Conservation (phyloP, 2,797 vertebrate genomes). For the Halcyon chelicuti region DNA sequence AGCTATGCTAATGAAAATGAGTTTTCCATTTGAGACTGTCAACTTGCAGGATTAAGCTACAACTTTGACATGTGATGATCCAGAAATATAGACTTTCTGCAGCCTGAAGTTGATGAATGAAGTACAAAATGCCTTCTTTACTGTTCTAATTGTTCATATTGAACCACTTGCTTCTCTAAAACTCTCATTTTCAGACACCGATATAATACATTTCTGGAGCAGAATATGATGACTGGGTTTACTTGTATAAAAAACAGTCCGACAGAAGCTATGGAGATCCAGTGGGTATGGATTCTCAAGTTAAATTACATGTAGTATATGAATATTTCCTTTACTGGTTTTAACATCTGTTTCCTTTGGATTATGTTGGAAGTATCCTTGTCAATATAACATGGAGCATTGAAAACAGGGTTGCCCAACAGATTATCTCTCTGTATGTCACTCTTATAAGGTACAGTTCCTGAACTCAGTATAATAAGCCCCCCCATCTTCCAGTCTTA, state of each 20-base stretch:
- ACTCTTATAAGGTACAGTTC: background rate
- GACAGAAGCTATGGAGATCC: background rate
- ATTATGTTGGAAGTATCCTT: background rate
- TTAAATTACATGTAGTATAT: background rate
- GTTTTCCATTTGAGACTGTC: conserved; percentile 10
- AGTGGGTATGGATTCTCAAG: background rate
- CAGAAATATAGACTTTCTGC: background rate
- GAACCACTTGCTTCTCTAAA: background rate
- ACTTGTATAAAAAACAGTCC: background rate
- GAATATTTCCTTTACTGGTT: background rate
- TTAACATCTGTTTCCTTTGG: background rate
- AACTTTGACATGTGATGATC: background rate
- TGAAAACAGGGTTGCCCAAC: background rate
- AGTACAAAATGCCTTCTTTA: background rate
- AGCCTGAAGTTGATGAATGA: background rate
- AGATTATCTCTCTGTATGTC: background rate
- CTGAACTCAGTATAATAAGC: background rate
- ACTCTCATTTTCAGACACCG: background rate
- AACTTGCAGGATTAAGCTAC: background rate
- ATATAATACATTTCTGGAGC: background rate
- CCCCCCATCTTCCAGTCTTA: background rate
- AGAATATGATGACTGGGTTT: background rate
- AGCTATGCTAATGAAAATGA: background rate
- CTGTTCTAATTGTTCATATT: background rate
- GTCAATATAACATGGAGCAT: background rate